Conservation (phyloP, 2,888 invertebrate genomes). For the Callyntrura guangdongensis region DNA sequence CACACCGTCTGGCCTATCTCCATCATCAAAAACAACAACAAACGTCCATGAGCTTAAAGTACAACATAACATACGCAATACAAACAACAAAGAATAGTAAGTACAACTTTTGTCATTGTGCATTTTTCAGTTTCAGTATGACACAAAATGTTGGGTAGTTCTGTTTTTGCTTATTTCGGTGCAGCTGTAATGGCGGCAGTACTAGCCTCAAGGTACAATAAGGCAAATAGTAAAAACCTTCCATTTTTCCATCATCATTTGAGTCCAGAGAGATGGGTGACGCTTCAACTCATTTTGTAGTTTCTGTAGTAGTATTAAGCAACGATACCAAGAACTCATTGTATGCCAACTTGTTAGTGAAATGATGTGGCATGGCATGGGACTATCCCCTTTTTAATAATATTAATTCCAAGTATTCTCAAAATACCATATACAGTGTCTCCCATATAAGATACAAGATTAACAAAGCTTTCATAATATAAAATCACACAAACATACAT, state of each 20-base stretch:
- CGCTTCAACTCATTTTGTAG: background rate
- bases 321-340: background rate
- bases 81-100: background rate
- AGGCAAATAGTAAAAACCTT: background rate
- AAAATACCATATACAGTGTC: background rate
- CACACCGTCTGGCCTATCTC: constrained; percentile 51
- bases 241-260: background rate
- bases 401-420: constrained; percentile 19
- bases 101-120: background rate
- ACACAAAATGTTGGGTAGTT: background rate
- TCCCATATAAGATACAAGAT: background rate
- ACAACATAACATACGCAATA: too few relatives aligned
- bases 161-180: background rate
- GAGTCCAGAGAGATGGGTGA: background rate
- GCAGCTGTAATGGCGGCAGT: background rate
- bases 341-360: constrained; percentile 36
- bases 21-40: constrained; percentile 2
- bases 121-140: constrained; percentile 9
- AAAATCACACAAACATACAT: background rate
- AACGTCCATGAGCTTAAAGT: background rate
- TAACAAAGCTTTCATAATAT: background rate
- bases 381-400: constrained; percentile 48
- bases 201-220: background rate
- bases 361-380: constrained; percentile 44
- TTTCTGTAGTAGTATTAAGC: background rate